Conservation (phyloP, 2,797 vertebrate genomes). For the Circus cinereus region DNA sequence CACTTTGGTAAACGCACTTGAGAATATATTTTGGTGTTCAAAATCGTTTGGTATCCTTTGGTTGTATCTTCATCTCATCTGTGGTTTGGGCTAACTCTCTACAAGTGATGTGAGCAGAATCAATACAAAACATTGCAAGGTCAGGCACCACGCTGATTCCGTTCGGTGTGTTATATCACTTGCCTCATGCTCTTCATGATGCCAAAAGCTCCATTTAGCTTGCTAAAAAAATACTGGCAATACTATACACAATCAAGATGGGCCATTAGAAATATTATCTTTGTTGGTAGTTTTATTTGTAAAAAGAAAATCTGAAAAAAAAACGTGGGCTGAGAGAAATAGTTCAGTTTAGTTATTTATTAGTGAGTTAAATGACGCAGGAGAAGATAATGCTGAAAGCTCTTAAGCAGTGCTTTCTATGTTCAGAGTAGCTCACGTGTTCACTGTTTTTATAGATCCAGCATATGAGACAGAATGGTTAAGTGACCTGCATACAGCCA, state of each 20-base stretch:
- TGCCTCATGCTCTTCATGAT: not conserved
- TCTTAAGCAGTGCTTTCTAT: not conserved
- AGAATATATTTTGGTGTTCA: not conserved
- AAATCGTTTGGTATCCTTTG: not conserved
- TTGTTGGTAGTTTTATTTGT: not conserved
- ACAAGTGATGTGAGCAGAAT: not conserved
- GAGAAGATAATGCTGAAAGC: not conserved
- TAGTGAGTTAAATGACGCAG: not conserved
- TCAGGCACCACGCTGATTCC: not conserved
- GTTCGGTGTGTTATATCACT: not conserved
- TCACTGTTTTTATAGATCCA: not conserved
- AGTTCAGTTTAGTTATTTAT: not conserved
- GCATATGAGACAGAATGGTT: not conserved
- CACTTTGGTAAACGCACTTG: not conserved
- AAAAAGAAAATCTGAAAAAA: not conserved
- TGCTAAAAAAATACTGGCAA: not conserved
- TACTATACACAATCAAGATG: not conserved
- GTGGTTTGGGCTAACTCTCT: not conserved
- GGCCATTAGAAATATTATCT: not conserved
- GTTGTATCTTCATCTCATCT: not conserved
- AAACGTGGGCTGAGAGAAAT: accelerated
- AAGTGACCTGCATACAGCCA: not conserved
- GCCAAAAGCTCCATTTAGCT: not conserved
- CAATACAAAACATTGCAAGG: not conserved
- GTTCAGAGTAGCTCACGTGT: not conserved